These are phyloP conservation scores for Gracilinanus agilis DNA, from an alignment of 2,113 vertebrate species.

Conservation along the genomic window DNA sequence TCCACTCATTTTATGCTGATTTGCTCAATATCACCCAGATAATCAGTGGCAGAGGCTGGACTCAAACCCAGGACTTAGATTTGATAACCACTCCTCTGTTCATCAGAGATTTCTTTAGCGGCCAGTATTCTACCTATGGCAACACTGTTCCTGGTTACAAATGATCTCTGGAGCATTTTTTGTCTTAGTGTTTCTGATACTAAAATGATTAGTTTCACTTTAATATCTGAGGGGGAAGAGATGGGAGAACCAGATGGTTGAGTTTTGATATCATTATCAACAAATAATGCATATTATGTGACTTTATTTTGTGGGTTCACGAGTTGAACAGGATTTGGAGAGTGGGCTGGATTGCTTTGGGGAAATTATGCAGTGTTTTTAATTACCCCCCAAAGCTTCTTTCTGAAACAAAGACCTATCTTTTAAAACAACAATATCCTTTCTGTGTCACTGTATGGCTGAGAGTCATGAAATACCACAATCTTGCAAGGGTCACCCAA, in stretches of 20 bases:
- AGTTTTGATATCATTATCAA: neutral
- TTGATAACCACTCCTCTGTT: neutral
- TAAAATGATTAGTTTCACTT: neutral
- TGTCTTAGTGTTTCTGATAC: neutral
- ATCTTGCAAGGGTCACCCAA: neutral
- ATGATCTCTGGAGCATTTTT: neutral
- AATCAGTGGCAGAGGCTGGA: neutral
- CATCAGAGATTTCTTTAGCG: neutral
- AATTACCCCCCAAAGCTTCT: neutral
- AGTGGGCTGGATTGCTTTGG: neutral
- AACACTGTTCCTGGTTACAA: neutral
- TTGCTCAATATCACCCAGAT: neutral
- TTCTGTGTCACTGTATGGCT: neutral
- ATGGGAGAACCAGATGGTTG: neutral
- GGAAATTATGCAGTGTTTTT: neutral
- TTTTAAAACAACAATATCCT: neutral
- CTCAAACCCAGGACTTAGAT: neutral
- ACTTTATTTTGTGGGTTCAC: neutral
- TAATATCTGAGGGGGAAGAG: neutral
- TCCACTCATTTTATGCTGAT: neutral
- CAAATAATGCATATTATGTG: neutral
- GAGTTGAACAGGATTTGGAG: neutral
- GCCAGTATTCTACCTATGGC: neutral
- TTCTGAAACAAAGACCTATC: neutral
- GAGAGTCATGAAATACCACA: neutral